Conservation (phyloP, 2,113 vertebrate species). For the Gymnarchus niloticus region DNA sequence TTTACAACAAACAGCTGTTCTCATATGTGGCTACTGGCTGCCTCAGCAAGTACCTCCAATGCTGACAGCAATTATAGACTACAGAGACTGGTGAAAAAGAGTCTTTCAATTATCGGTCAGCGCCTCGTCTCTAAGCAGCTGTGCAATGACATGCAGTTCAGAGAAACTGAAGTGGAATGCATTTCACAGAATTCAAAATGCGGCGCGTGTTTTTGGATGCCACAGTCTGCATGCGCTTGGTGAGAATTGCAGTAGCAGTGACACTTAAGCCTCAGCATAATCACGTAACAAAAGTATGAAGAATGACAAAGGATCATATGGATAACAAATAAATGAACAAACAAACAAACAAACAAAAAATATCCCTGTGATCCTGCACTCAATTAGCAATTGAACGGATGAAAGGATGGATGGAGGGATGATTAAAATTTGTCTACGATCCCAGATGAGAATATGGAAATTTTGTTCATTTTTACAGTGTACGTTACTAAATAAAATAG, state of each 20-base stretch:
- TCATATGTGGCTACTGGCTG: background rate
- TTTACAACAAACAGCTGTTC: slow-evolving; percentile 1
- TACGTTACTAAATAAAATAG: slow-evolving; percentile 17
- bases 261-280: background rate
- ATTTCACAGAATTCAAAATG: background rate
- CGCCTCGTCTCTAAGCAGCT: background rate
- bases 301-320: background rate
- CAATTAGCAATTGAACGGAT: background rate
- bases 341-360: background rate
- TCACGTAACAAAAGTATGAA: slow-evolving; percentile 24
- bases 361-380: background rate
- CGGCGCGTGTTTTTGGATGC: background rate
- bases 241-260: background rate
- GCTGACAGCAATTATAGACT: background rate
- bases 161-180: slow-evolving; percentile 1
- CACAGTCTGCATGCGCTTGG: background rate
- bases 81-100: background rate
- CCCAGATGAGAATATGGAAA: background rate
- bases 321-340: slow-evolving; percentile 7
- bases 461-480: background rate
- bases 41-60: background rate
- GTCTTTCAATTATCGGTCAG: background rate
- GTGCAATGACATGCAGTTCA: background rate
- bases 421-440: slow-evolving; percentile 5
- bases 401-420: slow-evolving; percentile 18